Base-by-base conservation (phyloP, 2,113 vertebrate species). In the Gila orcuttii region DNA sequence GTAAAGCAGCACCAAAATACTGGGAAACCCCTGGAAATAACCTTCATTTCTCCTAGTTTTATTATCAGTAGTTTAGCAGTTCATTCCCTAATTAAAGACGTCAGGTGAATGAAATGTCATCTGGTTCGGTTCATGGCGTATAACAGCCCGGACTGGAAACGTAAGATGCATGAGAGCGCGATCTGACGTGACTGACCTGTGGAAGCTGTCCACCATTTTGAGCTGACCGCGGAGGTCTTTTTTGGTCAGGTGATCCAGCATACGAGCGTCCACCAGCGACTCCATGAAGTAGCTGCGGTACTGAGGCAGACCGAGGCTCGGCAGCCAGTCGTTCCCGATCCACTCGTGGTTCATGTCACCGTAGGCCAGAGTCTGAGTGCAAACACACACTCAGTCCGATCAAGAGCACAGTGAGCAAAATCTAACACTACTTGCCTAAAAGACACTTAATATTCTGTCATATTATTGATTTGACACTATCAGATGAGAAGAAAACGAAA, bases 331-430 rank as follows among this genome's bases (percentile, higher is more conserved):
- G 0, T 99, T 99, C 50, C 98, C 98, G 0, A 99, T 98, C 98
- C 98, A 99, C 92, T 99, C 98, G 0, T 99, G 98, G 93, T 99
- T 99, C 98, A 99, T 99, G 91, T 99, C 98, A 11, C 98, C 98
- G 0, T 99, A 99, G 0, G 97, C 98, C 71, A 99, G 86, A 0
- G 98, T 99, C 98, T 99, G 83, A 62, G 60, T 0, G 45, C 13
- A 21, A 45, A 79, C 5, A 75, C 33, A 79, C 15, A 68, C 33
- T 59, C 55, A 79, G 21, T 28, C 50, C 59, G 9, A 9, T 11
- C 7, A 36, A 25, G 13, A n/a, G 33, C 23, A n/a, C 10, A 2
- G 9, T 55, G 59, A 57, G 5, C 13, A 0, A 21, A 19, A 36
- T 17, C 64, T 15, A 15, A 52, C 15, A 4, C 50, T 52, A 33